Evolutionary conservation across 2,113 vertebrate genomes (phyloP).

Genomic region (Ivindomyrus marchei): DNA sequence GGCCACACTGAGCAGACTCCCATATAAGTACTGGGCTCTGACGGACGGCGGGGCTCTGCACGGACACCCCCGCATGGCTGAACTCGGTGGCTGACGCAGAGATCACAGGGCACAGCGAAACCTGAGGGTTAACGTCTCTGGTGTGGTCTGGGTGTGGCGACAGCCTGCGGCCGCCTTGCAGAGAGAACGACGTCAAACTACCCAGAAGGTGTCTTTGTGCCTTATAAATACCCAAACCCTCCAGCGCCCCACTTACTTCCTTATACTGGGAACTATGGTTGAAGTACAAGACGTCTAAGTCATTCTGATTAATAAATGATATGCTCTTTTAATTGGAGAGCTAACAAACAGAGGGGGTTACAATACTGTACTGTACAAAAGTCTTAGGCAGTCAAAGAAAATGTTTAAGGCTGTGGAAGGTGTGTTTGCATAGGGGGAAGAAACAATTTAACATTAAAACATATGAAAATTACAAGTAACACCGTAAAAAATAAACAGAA

Average conservation of each 20-base stretch:
- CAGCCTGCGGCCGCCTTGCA: neutral
- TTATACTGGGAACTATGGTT: neutral
- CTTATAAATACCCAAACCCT: neutral
- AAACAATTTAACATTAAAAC: neutral
- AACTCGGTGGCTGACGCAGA: neutral
- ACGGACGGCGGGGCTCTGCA: neutral
- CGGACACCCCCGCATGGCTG: neutral
- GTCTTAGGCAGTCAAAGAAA: neutral
- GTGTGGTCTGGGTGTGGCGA: neutral
- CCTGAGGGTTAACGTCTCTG: constrained; percentile 5
- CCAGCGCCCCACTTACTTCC: neutral
- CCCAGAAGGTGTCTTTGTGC: neutral
- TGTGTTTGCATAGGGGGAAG: neutral
- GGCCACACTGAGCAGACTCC: neutral
- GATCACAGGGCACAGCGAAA: neutral
- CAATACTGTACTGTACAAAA: neutral
- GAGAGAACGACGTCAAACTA: neutral
- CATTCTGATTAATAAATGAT: neutral
- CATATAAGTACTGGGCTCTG: neutral
- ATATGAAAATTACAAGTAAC: neutral
- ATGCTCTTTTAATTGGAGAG: neutral
- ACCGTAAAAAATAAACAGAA: neutral
- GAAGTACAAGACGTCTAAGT: neutral
- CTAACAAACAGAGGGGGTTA: neutral
- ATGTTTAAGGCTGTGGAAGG: neutral